phyloP scores from a whole-genome alignment of 2,113 vertebrate genomes.

The Alethe diademata region DNA sequence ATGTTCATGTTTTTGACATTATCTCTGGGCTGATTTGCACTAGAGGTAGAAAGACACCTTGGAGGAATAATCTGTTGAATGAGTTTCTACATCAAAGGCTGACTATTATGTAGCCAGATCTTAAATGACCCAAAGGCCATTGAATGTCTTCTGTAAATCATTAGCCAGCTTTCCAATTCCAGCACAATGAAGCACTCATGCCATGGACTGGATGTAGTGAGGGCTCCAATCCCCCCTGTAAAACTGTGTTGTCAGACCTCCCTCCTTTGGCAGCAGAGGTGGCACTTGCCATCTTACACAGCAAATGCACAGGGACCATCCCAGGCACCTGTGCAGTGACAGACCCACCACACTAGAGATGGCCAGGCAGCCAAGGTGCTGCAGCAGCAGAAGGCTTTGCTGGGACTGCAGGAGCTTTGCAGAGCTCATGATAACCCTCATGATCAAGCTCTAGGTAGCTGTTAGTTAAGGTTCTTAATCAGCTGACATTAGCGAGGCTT shows the following conservation, averaged over 20 bases:
- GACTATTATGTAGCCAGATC: background rate
- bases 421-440: background rate
- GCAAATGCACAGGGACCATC: fast-evolving
- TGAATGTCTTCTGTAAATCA: background rate
- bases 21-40: background rate
- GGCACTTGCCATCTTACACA: fast-evolving
- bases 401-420: background rate
- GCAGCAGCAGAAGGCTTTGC: background rate
- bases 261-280: background rate
- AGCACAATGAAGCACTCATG: background rate
- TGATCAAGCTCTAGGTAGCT: background rate
- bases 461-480: background rate
- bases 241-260: background rate
- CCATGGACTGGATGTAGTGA: fast-evolving
- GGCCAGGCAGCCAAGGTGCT: fast-evolving
- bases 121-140: background rate
- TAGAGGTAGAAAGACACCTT: background rate
- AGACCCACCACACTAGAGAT: background rate
- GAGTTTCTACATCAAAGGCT: background rate
- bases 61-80: background rate
- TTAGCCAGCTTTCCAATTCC: background rate
- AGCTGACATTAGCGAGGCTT: background rate
- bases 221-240: background rate
- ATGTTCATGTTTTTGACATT: background rate
- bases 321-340: background rate